Percentiles rank a stretch among this genome's conserved stretches.
These are phyloP conservation scores for Cinclus cinclus DNA, from an alignment of 2,113 vertebrate species.

Conservation along the genomic window DNA sequence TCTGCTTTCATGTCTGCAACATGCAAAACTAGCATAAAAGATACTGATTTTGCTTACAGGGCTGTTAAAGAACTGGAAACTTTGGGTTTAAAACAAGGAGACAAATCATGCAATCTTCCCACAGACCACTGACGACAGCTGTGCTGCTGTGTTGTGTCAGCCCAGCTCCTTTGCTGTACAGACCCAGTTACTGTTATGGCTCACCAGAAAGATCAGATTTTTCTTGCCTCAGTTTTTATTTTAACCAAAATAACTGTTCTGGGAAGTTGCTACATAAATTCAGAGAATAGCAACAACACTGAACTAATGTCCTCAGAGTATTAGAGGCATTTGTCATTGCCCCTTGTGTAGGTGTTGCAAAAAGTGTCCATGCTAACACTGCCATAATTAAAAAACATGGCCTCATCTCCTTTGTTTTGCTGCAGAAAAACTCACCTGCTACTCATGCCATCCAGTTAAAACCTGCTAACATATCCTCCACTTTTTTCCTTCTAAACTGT, in stretches of 20 bases:
- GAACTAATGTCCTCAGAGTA: not conserved
- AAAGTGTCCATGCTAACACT: not conserved
- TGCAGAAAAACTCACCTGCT: not conserved
- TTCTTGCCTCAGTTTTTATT: not conserved
- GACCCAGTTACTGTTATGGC: not conserved
- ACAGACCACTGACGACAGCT: not conserved
- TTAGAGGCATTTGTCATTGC: not conserved
- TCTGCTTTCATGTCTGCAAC: not conserved
- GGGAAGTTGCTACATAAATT: not conserved
- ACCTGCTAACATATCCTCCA: not conserved
- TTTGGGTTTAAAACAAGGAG: not conserved
- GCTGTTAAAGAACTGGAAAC: not conserved
- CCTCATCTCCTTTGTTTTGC: not conserved
- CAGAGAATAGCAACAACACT: not conserved
- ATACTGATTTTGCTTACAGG: accelerated
- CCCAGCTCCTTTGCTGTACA: not conserved
- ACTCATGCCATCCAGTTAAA: not conserved
- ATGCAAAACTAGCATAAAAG: not conserved
- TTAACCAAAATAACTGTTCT: not conserved
- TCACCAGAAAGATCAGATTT: not conserved
- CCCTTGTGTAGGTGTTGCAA: not conserved
- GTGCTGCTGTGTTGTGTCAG: not conserved
- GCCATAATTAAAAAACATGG: not conserved
- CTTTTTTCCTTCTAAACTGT: not conserved
- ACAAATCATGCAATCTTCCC: not conserved